phyloP scores from a whole-genome alignment of 2,888 invertebrate species.

The Adelphocoris suturalis region DNA sequence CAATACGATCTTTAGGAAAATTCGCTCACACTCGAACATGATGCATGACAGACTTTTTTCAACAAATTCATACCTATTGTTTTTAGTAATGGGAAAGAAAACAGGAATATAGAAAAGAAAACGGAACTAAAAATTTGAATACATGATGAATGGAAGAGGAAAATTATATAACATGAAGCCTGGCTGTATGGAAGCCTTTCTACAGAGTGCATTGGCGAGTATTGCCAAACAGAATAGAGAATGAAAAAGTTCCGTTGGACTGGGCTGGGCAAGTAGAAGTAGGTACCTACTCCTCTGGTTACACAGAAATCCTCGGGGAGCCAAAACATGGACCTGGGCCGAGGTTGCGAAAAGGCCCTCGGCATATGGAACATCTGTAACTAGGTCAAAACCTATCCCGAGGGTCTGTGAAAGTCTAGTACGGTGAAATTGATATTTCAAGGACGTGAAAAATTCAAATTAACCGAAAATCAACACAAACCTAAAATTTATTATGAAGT shows the following conservation, averaged over 20 bases:
- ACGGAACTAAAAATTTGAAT: too few species aligned
- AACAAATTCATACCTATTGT: too few species aligned
- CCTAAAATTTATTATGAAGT: background rate
- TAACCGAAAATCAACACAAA: background rate
- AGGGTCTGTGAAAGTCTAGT: background rate
- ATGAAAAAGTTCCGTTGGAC: background rate
- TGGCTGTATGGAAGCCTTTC: background rate
- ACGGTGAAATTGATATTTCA: background rate
- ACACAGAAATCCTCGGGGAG: constrained; percentile 31
- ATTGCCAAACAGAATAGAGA: constrained; percentile 6
- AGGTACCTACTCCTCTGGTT: background rate
- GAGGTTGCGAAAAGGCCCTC: constrained; percentile 59
- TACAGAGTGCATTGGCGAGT: background rate
- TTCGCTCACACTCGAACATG: too few species aligned
- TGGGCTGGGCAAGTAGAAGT: background rate
- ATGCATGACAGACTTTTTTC: too few species aligned
- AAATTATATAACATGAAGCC: constrained; percentile 57
- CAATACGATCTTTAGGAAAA: too few species aligned
- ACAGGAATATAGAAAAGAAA: too few species aligned
- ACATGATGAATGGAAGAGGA: too few species aligned
- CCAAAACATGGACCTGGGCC: constrained; percentile 9
- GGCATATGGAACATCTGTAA: constrained; percentile 62
- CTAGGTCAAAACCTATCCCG: constrained; percentile 19
- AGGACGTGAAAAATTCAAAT: background rate
- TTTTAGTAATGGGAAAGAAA: too few species aligned